Evolutionary conservation across 2,888 invertebrate species (phyloP), one percentile per base, ranked within the genome.

Genomic region (Antheraea assamensis): DNA sequence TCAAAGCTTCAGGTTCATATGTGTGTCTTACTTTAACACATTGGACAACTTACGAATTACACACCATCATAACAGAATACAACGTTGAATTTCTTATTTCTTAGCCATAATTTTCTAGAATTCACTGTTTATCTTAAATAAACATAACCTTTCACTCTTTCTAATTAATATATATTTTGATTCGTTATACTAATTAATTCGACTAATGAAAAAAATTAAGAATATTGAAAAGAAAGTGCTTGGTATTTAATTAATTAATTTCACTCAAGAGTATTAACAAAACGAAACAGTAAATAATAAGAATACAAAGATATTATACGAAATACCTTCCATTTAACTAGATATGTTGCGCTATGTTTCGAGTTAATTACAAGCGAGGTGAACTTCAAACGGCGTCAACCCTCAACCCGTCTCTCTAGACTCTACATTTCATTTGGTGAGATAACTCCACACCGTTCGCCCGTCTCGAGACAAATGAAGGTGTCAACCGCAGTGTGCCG

Each of bases 391-490:
- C 78, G 79, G 79, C 82, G 79, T 82, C 78, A 83, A 80, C 82
- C 80, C 78, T 82, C 78, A 82, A 80, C 82, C 80, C 78, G 82
- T 81, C 82, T 78, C 76, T 77, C 73, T n/a, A 42, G n/a, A 58
- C 79, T 82, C 68, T 31, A 66, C 68, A 81, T 83, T 82, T 82
- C 82, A 83, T 83, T 83, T 82, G 78, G 80, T 77, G 58, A 55
- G 42, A 73, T 79, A 79, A 80, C 79, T 78, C 78, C 76, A 80
- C 78, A 78, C 83, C 77, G 72, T 35, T 30, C 61, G 74, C 71
- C 71, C 72, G 66, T 42, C 84, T 81, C 83, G 80, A 88, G 89
- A 89, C 88, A 90, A 90, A 89, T 89, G 85, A 85, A 83, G 79
- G 84, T 85, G 89, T 90, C 89, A 89, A 82, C 80, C 84, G 79